These are phyloP conservation scores for Nemotelus nigrinus DNA, from an alignment of 2,888 invertebrate genomes.

Conservation along the genomic window DNA sequence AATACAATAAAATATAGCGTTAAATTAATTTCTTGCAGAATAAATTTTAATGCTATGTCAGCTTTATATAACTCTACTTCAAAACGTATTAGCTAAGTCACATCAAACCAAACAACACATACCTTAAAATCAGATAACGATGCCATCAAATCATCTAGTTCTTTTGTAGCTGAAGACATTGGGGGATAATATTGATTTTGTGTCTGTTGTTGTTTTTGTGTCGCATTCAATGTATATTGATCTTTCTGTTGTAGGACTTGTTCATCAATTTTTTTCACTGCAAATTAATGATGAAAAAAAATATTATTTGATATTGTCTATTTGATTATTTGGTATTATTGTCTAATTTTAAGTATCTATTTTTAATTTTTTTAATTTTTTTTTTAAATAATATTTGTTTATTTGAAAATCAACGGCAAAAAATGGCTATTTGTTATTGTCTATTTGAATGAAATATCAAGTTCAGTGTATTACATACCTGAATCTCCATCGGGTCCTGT, in stretches of 20 bases:
- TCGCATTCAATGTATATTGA: conserved; percentile 53
- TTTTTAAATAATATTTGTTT: neutral
- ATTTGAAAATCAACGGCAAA: neutral
- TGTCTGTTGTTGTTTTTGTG: conserved; percentile 47
- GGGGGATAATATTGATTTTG: conserved; percentile 71
- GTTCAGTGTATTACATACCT: conserved; percentile 53
- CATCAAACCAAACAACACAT: conserved; percentile 55
- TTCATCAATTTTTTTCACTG: conserved; percentile 61
- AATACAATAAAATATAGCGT: no score
- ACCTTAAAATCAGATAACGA: conserved; percentile 96
- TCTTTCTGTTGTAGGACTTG: conserved; percentile 61
- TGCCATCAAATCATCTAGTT: conserved; percentile 95
- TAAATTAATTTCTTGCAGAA: no score
- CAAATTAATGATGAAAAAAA: conserved; percentile 34
- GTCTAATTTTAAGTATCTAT: no score
- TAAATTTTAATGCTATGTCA: no score
- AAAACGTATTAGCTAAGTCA: no score
- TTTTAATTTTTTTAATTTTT: neutral
- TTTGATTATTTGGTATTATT: neutral
- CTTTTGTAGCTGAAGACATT: conserved; percentile 90
- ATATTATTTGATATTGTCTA: neutral
- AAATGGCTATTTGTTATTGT: neutral
- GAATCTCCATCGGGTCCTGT: conserved; percentile 62
- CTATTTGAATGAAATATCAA: neutral
- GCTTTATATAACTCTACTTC: no score